Evolutionary conservation across 2,888 invertebrate genomes (phyloP).

Genomic region (Tetragonula carbonaria): DNA sequence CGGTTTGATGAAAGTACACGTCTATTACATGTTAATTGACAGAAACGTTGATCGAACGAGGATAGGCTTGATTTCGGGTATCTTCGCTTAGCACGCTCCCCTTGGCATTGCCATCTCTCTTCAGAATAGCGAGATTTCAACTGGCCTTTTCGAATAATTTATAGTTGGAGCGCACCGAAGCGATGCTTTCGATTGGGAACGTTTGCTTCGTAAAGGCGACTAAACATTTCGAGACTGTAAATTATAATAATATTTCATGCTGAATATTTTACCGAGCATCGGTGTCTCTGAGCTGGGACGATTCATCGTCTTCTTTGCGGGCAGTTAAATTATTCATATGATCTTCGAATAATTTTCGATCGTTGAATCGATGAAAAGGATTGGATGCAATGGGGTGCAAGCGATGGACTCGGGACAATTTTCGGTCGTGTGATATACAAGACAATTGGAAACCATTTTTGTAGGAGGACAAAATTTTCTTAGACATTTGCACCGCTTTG

Average conservation of each 20-base stretch:
- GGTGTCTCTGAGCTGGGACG: constrained; percentile 49
- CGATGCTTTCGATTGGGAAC: constrained; percentile 36
- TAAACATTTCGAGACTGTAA: constrained; percentile 42
- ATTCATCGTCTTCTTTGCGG: constrained; percentile 39
- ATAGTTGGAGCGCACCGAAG: background rate
- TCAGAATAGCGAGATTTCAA: background rate
- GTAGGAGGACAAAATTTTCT: background rate
- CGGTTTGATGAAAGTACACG: constrained; percentile 46
- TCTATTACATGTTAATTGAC: constrained; percentile 10
- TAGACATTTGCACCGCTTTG: constrained; percentile 43
- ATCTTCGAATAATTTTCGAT: constrained; percentile 26
- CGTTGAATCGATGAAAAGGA: constrained; percentile 15
- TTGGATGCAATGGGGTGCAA: constrained; percentile 52
- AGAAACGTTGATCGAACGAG: constrained; percentile 33
- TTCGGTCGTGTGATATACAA: background rate
- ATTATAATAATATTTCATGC: no score
- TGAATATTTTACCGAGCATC: background rate
- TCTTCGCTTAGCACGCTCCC: constrained; percentile 19
- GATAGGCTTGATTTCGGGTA: constrained; percentile 33
- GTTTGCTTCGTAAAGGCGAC: background rate
- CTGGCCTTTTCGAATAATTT: background rate
- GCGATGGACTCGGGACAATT: background rate
- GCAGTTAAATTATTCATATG: constrained; percentile 21
- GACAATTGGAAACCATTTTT: background rate
- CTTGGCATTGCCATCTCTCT: constrained; percentile 37